Conservation (phyloP, 2,113 vertebrate genomes). For the Probosciger aterrimus region DNA sequence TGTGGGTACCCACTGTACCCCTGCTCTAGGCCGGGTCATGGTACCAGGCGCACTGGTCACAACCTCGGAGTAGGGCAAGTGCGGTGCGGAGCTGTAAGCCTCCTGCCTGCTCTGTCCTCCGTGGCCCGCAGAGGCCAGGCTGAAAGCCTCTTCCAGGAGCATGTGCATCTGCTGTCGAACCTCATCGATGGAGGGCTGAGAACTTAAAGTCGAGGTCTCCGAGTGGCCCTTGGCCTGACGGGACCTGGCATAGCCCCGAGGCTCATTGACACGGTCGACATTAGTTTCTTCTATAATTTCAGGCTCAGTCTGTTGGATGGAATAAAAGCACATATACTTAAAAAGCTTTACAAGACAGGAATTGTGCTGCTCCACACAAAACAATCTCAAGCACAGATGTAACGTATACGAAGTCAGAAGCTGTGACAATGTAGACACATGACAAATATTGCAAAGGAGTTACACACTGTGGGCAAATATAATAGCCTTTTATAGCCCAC, state of each 20-base stretch:
- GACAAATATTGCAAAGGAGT: not conserved
- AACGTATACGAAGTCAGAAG: not conserved
- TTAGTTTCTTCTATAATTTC: conserved; percentile 97
- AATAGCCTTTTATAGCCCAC: not conserved
- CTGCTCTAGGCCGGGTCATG: conserved; percentile 81
- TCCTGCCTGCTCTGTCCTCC: conserved; percentile 84
- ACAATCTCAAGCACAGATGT: not conserved
- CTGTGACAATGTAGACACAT: not conserved
- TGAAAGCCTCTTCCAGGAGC: conserved; percentile 97
- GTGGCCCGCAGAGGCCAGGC: conserved; percentile 92
- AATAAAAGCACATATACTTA: not conserved
- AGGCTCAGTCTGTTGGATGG: conserved; percentile 87
- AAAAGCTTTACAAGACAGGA: not conserved
- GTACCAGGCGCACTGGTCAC: conserved; percentile 95
- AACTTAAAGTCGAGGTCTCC: conserved; percentile 96
- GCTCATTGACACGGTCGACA: conserved; percentile 83
- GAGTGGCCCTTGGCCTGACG: conserved; percentile 93
- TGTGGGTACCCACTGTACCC: conserved; percentile 93
- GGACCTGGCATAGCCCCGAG: conserved; percentile 79
- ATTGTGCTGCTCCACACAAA: not conserved
- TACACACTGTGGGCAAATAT: not conserved
- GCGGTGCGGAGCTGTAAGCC: conserved; percentile 81
- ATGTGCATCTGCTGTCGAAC: conserved; percentile 99
- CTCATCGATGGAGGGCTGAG: conserved; percentile 97
- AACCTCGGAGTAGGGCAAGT: conserved; percentile 89